Evolutionary conservation across 2,113 vertebrate species (phyloP).

Genomic region (Laticauda laticaudata): DNA sequence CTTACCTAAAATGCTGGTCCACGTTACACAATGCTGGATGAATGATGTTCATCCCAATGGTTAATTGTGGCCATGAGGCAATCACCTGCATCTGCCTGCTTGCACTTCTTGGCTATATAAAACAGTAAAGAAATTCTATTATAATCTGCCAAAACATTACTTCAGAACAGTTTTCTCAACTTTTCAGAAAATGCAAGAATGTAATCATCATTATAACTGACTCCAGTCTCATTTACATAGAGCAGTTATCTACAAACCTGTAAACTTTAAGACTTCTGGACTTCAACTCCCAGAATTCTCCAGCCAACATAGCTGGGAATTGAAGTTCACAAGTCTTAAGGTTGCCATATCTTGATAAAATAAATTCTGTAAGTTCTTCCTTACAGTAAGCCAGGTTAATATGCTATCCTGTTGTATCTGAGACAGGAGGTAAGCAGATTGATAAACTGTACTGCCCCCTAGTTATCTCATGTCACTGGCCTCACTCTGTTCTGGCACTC

Average conservation of each 20-base stretch:
- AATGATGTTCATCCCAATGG: constrained; percentile 39
- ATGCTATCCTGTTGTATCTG: background rate
- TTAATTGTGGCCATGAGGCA: constrained; percentile 69
- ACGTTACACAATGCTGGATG: constrained; percentile 60
- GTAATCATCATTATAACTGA: background rate
- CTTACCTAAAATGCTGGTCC: constrained; percentile 68
- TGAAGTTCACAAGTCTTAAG: no score
- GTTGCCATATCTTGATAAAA: background rate
- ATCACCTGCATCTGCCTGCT: constrained; percentile 69
- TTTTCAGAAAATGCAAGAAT: background rate
- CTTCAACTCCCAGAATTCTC: no score
- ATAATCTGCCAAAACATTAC: constrained; percentile 8
- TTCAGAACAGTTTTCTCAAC: background rate
- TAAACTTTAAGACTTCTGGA: no score
- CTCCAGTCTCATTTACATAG: background rate
- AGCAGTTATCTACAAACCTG: no score
- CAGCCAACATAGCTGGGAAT: no score
- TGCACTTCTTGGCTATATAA: constrained; percentile 59
- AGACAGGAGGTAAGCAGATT: background rate
- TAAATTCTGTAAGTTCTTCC: background rate
- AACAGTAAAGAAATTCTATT: constrained; percentile 43
- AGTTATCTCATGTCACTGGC: background rate
- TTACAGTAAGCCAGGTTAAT: background rate
- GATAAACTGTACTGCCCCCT: background rate
- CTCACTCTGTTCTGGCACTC: background rate